Base-by-base conservation (phyloP, 2,888 invertebrate genomes). In the Noctua fimbriata region DNA sequence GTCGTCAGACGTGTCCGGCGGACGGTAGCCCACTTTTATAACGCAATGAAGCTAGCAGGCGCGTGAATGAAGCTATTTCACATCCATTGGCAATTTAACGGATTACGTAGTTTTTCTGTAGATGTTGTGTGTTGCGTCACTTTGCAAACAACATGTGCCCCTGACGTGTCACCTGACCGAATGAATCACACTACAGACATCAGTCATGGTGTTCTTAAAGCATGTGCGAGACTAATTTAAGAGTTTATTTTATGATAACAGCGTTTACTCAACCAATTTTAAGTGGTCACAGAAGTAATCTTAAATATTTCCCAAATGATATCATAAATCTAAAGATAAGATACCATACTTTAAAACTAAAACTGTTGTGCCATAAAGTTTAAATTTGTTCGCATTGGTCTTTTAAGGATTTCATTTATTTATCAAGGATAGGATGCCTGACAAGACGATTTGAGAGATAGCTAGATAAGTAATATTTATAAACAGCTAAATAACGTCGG, bases 1-100 rank as follows among this genome's bases (percentile, higher is more conserved):
- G 90, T 89, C 92, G 91, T 89, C 88, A 90, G 89, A 91, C 83
- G 87, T 82, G 85, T 78, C 81, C 82, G 76, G 83, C 74, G 60
- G 67, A 28, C 78, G 71, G 85, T 70, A 82, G 74, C 81, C 84
- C 69, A 83, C 86, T 85, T 86, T 84, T 86, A 83, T 78, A 83
- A 87, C 78, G 70, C 70, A 76, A 86, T 86, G 84, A 89, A 70
- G 77, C 76, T 80, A 76, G 76, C 74, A 74, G 71, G 73, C 81
- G 83, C 82, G 85, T 87, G 88, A 91, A 90, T 89, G 87, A 79
- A 85, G 77, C 78, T 80, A 86, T 88, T 88, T 82, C 77, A 80
- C 73, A 83, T 76, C 73, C 73, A 82, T 78, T 72, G 75, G 69
- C 73, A 82, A 80, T 86, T 81, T 79, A 76, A 69, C 77, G 67